Conservation (phyloP, 2,113 vertebrate genomes). For the Mobula hypostoma region DNA sequence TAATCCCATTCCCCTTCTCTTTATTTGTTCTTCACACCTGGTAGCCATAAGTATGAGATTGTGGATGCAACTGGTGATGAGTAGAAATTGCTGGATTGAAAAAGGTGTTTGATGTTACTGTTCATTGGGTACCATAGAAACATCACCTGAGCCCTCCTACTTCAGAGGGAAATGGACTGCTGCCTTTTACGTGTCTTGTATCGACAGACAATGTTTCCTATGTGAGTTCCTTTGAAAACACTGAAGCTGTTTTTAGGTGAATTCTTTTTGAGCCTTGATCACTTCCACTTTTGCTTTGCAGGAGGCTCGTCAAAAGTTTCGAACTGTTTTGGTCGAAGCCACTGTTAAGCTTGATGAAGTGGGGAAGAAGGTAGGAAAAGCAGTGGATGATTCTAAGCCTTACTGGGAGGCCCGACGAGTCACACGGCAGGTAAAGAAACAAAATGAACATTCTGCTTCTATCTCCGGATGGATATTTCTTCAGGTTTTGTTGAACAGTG, state of each 20-base stretch:
- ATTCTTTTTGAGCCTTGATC: background rate
- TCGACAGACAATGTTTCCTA: background rate
- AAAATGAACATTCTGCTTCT: background rate
- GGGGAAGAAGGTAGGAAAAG: slow-evolving; percentile 88
- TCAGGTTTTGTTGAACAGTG: background rate
- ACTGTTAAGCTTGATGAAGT: slow-evolving; percentile 86
- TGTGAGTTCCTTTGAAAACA: background rate
- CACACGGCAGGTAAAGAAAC: slow-evolving; percentile 77
- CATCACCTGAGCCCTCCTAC: background rate
- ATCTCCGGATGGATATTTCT: background rate
- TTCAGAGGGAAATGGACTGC: background rate
- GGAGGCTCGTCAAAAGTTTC: slow-evolving; percentile 90
- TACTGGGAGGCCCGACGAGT: slow-evolving; percentile 91
- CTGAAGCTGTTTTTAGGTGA: background rate
- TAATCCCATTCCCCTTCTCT: no score
- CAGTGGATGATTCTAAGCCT: slow-evolving; percentile 92
- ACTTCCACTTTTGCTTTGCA: slow-evolving; percentile 45
- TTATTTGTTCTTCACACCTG: background rate
- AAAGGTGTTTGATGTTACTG: background rate
- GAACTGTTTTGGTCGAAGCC: slow-evolving; percentile 82
- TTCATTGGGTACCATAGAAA: background rate
- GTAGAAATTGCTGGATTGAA: background rate
- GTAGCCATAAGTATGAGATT: background rate
- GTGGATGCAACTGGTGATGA: background rate
- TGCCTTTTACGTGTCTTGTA: background rate